phyloP scores from a whole-genome alignment of 2,888 invertebrate species.

The Mallateleia sp. region DNA sequence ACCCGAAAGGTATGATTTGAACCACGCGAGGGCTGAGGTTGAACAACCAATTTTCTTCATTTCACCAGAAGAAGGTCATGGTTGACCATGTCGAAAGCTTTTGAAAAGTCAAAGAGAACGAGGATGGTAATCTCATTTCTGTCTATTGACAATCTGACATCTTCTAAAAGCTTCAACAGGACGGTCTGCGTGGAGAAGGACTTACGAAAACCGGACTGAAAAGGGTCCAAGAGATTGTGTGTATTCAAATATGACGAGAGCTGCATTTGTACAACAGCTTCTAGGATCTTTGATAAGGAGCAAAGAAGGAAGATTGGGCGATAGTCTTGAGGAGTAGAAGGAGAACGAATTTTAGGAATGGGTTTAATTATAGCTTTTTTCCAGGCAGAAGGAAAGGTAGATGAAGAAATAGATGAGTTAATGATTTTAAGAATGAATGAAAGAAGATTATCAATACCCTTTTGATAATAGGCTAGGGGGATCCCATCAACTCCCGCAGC shows the following conservation, averaged over 20 bases:
- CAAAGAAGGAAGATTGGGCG: slow-evolving; percentile 11
- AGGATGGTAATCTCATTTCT: background rate
- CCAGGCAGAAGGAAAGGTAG: background rate
- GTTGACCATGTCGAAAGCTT: slow-evolving; percentile 22
- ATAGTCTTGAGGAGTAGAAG: background rate
- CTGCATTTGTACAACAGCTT: background rate
- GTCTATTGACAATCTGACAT: slow-evolving; percentile 2
- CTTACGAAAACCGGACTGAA: slow-evolving; percentile 26
- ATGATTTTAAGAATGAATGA: background rate
- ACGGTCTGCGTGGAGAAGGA: slow-evolving; percentile 15
- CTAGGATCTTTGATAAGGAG: slow-evolving; percentile 1
- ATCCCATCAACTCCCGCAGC: no score
- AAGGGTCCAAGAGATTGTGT: background rate
- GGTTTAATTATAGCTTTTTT: slow-evolving; percentile 3
- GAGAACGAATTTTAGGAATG: background rate
- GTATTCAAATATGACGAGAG: background rate
- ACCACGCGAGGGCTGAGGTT: background rate
- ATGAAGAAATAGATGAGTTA: background rate
- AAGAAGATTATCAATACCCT: background rate
- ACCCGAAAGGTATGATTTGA: slow-evolving; percentile 9
- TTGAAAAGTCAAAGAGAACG: slow-evolving; percentile 12
- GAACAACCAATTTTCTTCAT: no score
- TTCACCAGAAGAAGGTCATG: slow-evolving; percentile 6
- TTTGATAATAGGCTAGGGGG: no score
- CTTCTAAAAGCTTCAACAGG: background rate